phyloP scores from a whole-genome alignment of 1,140 invertebrate species.

The Aphis gossypii region DNA sequence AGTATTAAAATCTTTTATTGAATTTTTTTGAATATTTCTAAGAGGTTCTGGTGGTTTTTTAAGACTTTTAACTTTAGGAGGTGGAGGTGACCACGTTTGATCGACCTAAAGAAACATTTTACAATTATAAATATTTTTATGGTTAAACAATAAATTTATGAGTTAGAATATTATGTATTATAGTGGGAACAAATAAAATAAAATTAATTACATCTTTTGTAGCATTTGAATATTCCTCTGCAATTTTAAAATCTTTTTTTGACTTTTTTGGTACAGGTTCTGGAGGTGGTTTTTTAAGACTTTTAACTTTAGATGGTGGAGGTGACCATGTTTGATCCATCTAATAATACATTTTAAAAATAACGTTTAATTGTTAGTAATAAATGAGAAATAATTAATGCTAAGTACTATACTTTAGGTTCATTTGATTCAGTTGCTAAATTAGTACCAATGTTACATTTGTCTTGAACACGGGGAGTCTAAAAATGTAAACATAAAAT shows the following conservation, averaged over 20 bases:
- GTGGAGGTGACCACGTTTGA: conserved; percentile 15
- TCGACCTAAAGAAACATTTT: background rate
- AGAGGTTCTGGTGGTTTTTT: background rate
- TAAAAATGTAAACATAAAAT: background rate
- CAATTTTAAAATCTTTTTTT: background rate
- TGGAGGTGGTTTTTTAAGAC: background rate
- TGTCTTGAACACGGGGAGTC: background rate
- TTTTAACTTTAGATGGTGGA: background rate
- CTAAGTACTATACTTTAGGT: background rate
- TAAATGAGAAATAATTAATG: background rate
- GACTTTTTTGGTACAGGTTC: background rate
- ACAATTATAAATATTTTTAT: background rate
- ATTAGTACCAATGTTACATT: background rate
- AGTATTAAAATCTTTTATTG: background rate
- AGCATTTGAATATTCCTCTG: background rate
- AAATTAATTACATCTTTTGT: background rate
- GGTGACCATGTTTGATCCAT: conserved; percentile 34
- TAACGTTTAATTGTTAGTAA: background rate
- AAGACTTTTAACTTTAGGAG: background rate
- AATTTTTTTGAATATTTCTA: background rate
- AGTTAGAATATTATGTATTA: too few relatives aligned
- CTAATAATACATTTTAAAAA: background rate
- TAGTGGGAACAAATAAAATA: too few relatives aligned
- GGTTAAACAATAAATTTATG: too few relatives aligned
- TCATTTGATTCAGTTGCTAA: background rate